Evolutionary conservation across 2,888 invertebrate genomes (phyloP), one percentile per base, ranked within the genome.

Genomic region (Opisthograptis luteolata): DNA sequence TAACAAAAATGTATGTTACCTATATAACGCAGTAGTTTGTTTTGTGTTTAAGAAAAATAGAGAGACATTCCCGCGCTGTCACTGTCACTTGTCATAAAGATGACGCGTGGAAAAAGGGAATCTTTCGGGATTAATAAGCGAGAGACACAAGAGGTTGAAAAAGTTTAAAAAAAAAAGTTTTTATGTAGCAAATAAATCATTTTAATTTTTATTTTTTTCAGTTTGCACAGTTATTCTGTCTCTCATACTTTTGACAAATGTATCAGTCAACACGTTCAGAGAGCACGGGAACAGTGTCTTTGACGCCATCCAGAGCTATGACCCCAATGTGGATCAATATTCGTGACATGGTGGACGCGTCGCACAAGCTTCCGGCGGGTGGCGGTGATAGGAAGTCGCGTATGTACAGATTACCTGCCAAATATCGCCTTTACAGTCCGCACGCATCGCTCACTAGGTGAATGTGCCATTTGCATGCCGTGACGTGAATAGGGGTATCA

Each of bases 351-450:
- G 19, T 40, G 13, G 32, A 8, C 2, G 12, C 40, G 63, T 59
- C 60, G 60, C 50, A 46, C 27, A 42, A 51, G 46, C 57, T 70
- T 79, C 79, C 79, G 73, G 62, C 61, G 64, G 48, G 63, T 60
- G 53, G 61, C 19, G 55, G 46, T 30, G 36, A 32, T 64, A 71
- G 79, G 79, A 79, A 73, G 73, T 70, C 62, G 62, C 69, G 72
- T 51, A 61, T 50, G 43, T 51, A 32, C 55, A 62, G 74, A 74
- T 77, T 60, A 78, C 66, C 61, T 60, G 68, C 58, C 55, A 57
- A 68, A 68, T 57, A 72, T 68, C 60, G 64, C 55, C 30, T 71
- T 40, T 30, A 57, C 45, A 65, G 73, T 70, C 76, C 68, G 69
- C 45, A 68, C 68, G 68, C 73, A 66, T 27, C 35, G 44, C 8